Evolutionary conservation across 2,113 vertebrate genomes (phyloP).

Genomic region (Motacilla tschutschensis): DNA sequence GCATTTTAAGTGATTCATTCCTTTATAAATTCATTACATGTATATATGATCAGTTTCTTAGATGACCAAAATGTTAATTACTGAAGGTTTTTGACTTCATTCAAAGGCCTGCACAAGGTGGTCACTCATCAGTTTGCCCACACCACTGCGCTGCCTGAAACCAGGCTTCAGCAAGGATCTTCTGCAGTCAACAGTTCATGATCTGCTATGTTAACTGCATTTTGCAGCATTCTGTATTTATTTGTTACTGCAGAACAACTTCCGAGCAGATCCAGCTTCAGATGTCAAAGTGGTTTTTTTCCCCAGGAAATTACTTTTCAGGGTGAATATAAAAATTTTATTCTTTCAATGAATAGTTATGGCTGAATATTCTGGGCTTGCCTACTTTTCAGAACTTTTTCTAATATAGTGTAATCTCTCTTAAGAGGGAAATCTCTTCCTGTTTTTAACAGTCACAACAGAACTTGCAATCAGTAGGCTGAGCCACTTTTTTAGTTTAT

Average conservation of each 20-base stretch:
- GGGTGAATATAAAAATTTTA: not conserved
- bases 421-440: not conserved
- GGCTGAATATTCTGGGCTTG: not conserved
- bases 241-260: not conserved
- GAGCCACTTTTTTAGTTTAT: not conserved
- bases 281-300: not conserved
- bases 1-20: constrained; percentile 12
- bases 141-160: not conserved
- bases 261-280: not conserved
- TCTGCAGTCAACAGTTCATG: not conserved
- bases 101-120: not conserved
- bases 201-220: not conserved
- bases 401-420: not conserved
- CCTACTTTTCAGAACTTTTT: not conserved
- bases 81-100: not conserved
- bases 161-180: not conserved
- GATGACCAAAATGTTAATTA: not conserved
- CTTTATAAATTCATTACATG: not conserved
- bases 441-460: not conserved
- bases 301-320: not conserved
- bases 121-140: not conserved
- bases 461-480: not conserved
- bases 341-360: not conserved
- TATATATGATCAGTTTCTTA: not conserved
- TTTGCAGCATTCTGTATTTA: not conserved